phyloP scores from a whole-genome alignment of 2,888 invertebrate species.

The Protonemura montana region DNA sequence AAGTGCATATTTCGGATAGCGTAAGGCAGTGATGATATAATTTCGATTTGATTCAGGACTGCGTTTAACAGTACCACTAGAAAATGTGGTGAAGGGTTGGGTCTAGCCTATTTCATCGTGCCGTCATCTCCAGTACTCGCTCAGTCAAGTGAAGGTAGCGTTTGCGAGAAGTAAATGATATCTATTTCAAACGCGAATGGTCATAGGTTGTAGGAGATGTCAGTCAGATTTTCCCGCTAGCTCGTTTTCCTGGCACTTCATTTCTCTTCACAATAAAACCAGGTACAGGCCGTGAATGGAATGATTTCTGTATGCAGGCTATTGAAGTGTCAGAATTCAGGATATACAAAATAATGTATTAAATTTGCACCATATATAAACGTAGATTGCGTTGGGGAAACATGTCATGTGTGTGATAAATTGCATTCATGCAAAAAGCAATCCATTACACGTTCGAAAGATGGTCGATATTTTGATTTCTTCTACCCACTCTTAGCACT shows the following conservation, averaged over 20 bases:
- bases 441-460: constrained; percentile 25
- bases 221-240: neutral
- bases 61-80: neutral
- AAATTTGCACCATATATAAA: constrained; percentile 3
- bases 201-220: neutral
- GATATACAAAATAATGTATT: constrained; percentile 18
- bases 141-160: neutral
- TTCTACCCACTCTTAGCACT: neutral
- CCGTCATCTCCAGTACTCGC: neutral
- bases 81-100: neutral
- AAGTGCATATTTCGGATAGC: neutral
- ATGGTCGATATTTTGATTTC: constrained; percentile 22
- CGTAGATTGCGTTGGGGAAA: constrained; percentile 16
- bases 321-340: neutral
- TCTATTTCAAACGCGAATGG: neutral
- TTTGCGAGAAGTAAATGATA: neutral
- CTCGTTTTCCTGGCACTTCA: constrained; percentile 22
- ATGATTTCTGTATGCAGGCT: neutral
- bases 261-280: constrained; percentile 9
- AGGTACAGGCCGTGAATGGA: constrained; percentile 1
- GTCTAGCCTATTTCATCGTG: neutral
- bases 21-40: neutral
- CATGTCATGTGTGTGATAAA: constrained; percentile 27
- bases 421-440: neutral
- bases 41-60: neutral